phyloP scores from a whole-genome alignment of 1,140 invertebrate genomes.

The Drosophila insularis region DNA sequence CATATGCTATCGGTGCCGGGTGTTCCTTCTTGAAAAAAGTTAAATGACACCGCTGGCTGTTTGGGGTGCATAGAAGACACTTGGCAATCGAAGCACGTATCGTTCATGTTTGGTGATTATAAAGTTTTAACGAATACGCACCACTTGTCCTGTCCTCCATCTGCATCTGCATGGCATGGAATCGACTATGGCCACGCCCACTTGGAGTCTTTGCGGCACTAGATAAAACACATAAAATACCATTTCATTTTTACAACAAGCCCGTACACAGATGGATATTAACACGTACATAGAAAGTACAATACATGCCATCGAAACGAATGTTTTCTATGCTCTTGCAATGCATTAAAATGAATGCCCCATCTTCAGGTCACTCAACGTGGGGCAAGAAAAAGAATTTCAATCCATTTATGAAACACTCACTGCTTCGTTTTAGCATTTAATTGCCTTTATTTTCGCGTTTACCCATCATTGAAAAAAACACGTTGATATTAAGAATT shows the following conservation, averaged over 20 bases:
- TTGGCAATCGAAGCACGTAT: constrained; percentile 75
- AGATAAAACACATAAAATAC: constrained; percentile 53
- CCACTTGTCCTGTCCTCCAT: constrained; percentile 51
- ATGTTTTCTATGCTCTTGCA: constrained; percentile 48
- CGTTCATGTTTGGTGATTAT: constrained; percentile 77
- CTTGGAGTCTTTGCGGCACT: constrained; percentile 24
- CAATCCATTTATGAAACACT: constrained; percentile 12
- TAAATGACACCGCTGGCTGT: constrained; percentile 38
- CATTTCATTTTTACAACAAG: constrained; percentile 71
- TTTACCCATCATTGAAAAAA: too few species aligned
- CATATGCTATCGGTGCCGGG: constrained; percentile 35
- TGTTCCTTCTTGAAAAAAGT: constrained; percentile 42
- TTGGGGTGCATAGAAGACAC: constrained; percentile 33
- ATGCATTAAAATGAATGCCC: constrained; percentile 66
- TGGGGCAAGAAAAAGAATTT: constrained; percentile 7
- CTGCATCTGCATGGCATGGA: background rate
- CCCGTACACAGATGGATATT: constrained; percentile 60
- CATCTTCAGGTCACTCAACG: constrained; percentile 14
- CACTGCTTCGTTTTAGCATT: constrained; percentile 7
- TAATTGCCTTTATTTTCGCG: constrained; percentile 42
- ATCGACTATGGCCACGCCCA: constrained; percentile 38
- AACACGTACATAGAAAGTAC: constrained; percentile 64
- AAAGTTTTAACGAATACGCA: constrained; percentile 80
- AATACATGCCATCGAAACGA: constrained; percentile 40
- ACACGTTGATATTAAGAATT: too few species aligned